Evolutionary conservation across 2,888 invertebrate species (phyloP).

Genomic region (Odontocerum albicorne): DNA sequence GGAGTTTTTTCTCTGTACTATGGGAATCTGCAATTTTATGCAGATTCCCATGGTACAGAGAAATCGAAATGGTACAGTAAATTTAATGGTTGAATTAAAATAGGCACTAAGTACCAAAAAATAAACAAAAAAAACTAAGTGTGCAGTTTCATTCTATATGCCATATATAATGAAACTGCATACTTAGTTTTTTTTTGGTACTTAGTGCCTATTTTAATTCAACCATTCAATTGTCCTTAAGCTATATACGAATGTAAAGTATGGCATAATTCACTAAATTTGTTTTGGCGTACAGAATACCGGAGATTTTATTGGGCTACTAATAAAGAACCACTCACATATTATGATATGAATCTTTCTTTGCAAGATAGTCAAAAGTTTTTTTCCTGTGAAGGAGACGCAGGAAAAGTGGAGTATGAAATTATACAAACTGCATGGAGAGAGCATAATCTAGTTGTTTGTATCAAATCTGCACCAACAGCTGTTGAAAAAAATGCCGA

Average conservation of each 20-base stretch:
- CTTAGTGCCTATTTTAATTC: too few species aligned
- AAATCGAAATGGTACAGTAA: slow-evolving; percentile 39
- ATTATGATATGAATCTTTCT: slow-evolving; percentile 98
- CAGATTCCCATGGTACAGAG: too few species aligned
- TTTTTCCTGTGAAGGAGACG: slow-evolving; percentile 89
- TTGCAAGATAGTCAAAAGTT: slow-evolving; percentile 98
- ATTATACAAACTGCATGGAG: slow-evolving; percentile 97
- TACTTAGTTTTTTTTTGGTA: too few species aligned
- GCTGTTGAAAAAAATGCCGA: slow-evolving; percentile 86
- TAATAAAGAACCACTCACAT: slow-evolving; percentile 92
- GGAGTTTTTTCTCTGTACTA: too few species aligned
- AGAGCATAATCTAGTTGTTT: slow-evolving; percentile 86
- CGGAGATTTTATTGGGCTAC: slow-evolving; percentile 91
- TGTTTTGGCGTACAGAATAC: slow-evolving; percentile 96
- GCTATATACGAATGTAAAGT: slow-evolving; percentile 83
- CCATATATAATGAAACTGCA: too few species aligned
- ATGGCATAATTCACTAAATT: slow-evolving; percentile 94
- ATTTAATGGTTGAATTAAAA: too few species aligned
- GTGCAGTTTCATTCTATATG: too few species aligned
- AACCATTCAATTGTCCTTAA: slow-evolving; percentile 53
- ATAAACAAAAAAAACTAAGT: too few species aligned
- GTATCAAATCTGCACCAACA: slow-evolving; percentile 88
- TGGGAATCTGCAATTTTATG: too few species aligned
- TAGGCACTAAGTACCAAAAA: too few species aligned
- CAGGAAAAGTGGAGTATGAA: slow-evolving; percentile 85